Evolutionary conservation across 2,113 vertebrate species (phyloP), one percentile per base, ranked within the genome.

Genomic region (Hassar affinis): DNA sequence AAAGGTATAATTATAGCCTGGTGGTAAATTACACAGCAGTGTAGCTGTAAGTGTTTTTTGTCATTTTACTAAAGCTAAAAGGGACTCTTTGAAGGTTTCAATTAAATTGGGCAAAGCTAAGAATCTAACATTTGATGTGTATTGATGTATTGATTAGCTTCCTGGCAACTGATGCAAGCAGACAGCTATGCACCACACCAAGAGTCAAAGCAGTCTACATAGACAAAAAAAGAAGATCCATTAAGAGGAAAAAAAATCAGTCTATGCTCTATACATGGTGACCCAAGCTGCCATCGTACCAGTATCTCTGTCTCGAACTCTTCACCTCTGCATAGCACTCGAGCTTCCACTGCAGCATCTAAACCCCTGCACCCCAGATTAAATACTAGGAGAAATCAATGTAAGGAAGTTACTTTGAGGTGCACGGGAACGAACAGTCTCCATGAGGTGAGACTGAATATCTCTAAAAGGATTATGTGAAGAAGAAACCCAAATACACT

Each of bases 61-160:
- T 84, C 15, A 68, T 61, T 82, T 71, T 52, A 80, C 62, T 59
- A 76, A 56, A 35, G 64, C 27, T 79, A 68, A 85, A 69, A 85
- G 61, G 45, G 42, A 80, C 15, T 3, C 72, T 83, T 52, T 84
- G 30, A 85, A 85, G 27, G 51, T 54, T 61, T 86, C 38, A 68
- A 83, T 83, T 78, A 83, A 17, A 80, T 52, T 66, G 25, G 30
- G 11, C n/a, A 33, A 22, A 59, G 75, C 56, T 17, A 79, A 54
- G 52, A 62, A 30, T 74, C 30, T 38, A 74, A 25, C 61, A 42
- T 56, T 74, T 85, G n/a, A 79, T 33, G 56, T 69, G 52, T 84
- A 89, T 84, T 84, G 88, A 87, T 69, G 52, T 84, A 89, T 84
- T 84, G 88, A 87, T 86, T 71, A 38, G 72, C 69, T 84, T 84